phyloP scores from a whole-genome alignment of 2,888 invertebrate genomes.

The Allygus modestus region DNA sequence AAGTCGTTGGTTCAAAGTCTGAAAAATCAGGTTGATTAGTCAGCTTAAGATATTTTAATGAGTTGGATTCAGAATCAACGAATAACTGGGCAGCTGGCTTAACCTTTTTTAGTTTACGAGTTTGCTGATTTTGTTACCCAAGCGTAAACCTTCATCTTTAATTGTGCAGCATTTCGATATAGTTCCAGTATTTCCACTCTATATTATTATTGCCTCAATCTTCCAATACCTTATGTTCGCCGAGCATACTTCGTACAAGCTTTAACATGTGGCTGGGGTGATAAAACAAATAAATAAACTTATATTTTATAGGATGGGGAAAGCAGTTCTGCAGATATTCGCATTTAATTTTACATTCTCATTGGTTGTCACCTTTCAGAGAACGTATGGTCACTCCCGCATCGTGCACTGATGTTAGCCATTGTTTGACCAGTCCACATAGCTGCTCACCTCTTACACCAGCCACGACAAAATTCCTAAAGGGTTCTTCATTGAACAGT shows the following conservation, averaged over 20 bases:
- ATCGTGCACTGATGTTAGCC: constrained; percentile 23
- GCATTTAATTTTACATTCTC: background rate
- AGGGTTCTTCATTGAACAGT: constrained; percentile 37
- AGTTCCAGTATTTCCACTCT: constrained; percentile 68
- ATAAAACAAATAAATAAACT: constrained; percentile 50
- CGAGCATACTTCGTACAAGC: constrained; percentile 70
- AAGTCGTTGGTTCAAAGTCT: constrained; percentile 22
- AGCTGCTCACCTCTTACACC: constrained; percentile 45
- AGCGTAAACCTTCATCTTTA: constrained; percentile 68
- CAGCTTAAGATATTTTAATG: constrained; percentile 23
- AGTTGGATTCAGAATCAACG: constrained; percentile 58
- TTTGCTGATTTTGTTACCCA: constrained; percentile 64
- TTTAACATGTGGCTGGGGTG: constrained; percentile 71
- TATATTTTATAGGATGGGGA: background rate
- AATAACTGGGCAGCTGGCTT: background rate
- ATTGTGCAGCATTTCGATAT: constrained; percentile 67
- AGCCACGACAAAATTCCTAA: constrained; percentile 41
- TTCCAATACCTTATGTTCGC: constrained; percentile 65
- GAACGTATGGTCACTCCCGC: background rate
- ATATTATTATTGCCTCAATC: constrained; percentile 62
- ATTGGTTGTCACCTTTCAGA: constrained; percentile 21
- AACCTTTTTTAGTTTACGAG: background rate
- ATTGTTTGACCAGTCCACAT: constrained; percentile 41
- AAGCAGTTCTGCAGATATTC: background rate
- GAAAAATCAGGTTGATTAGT: constrained; percentile 4